Base-by-base conservation (phyloP, 2,113 vertebrate genomes). In the Marmota monax region DNA sequence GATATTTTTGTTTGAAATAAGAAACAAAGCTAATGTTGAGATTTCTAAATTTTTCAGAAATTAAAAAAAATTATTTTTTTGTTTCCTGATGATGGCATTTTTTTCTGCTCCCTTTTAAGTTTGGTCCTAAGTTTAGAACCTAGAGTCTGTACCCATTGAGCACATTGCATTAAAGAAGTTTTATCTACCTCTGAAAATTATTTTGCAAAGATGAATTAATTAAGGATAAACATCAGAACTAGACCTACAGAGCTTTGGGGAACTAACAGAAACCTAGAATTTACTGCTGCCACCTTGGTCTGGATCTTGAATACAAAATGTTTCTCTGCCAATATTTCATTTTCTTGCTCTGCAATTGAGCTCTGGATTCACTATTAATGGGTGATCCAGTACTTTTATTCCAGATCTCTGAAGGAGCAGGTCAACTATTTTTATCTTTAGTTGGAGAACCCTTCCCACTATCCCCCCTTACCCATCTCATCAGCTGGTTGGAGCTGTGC, bases 1-100 rank as follows among this genome's bases (percentile, higher is more conserved):
- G 82, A 79, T 1, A 18, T 39, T 77, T 92, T 70, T 80, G 22
- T 80, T 95, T 88, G 39, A 58, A 74, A 42, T 39, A 78, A 92
- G 34, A 73, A 80, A 42, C 13, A 77, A 65, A 89, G 16, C 25
- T 70, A 77, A 37, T 85, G 34, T 84, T 90, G 92, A 92, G 22
- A 86, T n/a, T 58, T 25, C 6, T 45, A 56, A 17, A 34, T 58
- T 80, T 20, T 88, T 93, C 89, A 85, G 45, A 96, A 95, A 70
- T 16, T 32, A 83, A 88, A 93, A 93, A 42, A 56, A 88, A 39
- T 27, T 18, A n/a, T 29, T 13, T 7, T 7, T 93, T 84, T 89
- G 39, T 34, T 92, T 48, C 34, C 63, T 45, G 1, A 11, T 10
- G 4, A 39, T 73, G 51, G 23, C 37, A 67, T 93, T 45, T 78